A percentile compares a stretch with the other conserved stretches of the same genome.
Conservation (phyloP, 2,888 invertebrate genomes). For the Ormia ochracea region DNA sequence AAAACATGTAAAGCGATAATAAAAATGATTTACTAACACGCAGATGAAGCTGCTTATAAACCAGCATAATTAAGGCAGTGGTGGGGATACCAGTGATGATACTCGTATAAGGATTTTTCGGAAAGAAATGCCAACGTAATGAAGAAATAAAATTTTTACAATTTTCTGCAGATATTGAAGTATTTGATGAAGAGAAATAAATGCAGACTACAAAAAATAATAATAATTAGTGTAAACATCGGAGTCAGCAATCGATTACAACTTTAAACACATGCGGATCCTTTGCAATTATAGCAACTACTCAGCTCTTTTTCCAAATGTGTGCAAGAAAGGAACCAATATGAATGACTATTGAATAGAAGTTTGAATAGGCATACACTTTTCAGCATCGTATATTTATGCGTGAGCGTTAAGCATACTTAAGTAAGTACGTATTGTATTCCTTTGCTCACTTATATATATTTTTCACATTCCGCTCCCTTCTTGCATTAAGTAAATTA, state of each 20-base stretch:
- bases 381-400: conserved; percentile 35
- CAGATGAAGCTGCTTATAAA: conserved; percentile 14
- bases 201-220: too few relatives aligned
- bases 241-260: too few relatives aligned
- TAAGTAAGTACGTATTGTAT: conserved; percentile 42
- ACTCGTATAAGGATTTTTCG: too few relatives aligned
- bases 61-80: conserved; percentile 19
- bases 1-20: background rate
- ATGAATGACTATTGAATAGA: conserved; percentile 25
- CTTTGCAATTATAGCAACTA: background rate
- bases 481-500: conserved; percentile 41
- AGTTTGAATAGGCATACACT: conserved; percentile 14
- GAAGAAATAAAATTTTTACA: too few relatives aligned
- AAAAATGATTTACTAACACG: background rate
- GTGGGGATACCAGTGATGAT: conserved; percentile 2
- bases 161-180: too few relatives aligned
- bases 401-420: conserved; percentile 56
- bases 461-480: background rate
- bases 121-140: too few relatives aligned
- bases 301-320: background rate
- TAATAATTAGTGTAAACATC: too few relatives aligned
- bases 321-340: conserved; percentile 5
- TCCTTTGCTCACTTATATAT: background rate
- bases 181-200: too few relatives aligned
- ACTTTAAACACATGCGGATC: too few relatives aligned